Conservation (phyloP, 2,113 vertebrate species). For the Elephas maximus region DNA sequence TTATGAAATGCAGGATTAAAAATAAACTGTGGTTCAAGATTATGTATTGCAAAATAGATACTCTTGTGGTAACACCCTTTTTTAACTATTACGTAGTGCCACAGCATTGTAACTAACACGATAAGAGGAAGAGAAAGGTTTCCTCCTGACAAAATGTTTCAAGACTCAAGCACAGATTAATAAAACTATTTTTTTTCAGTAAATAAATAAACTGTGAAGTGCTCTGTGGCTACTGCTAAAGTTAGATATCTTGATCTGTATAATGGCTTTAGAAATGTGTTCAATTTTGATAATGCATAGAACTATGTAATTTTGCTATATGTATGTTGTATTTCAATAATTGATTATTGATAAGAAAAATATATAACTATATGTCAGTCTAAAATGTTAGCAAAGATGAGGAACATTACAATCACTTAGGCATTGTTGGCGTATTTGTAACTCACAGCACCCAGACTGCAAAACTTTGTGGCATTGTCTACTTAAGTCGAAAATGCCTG, state of each 20-base stretch:
- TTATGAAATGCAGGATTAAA: no score
- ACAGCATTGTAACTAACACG: constrained; percentile 46
- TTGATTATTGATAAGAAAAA: background rate
- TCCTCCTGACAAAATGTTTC: constrained; percentile 35
- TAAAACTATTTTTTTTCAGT: background rate
- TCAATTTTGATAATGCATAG: background rate
- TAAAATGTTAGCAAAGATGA: background rate
- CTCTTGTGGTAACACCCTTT: background rate
- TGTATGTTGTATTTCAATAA: background rate
- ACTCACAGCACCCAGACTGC: background rate
- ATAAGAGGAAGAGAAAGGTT: constrained; percentile 32
- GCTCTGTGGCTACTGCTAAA: background rate
- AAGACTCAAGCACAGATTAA: constrained; percentile 28
- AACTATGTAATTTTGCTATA: background rate
- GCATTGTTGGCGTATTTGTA: background rate
- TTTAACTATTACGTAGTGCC: background rate
- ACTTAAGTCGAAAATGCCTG: background rate
- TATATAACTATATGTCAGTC: background rate
- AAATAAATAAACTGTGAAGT: no score
- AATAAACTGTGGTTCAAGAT: background rate
- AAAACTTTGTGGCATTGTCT: background rate
- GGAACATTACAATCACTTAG: background rate
- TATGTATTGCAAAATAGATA: constrained; percentile 13
- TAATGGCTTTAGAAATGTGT: background rate
- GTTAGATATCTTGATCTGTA: background rate